phyloP scores from a whole-genome alignment of 2,113 vertebrate species.

The Tyto alba region DNA sequence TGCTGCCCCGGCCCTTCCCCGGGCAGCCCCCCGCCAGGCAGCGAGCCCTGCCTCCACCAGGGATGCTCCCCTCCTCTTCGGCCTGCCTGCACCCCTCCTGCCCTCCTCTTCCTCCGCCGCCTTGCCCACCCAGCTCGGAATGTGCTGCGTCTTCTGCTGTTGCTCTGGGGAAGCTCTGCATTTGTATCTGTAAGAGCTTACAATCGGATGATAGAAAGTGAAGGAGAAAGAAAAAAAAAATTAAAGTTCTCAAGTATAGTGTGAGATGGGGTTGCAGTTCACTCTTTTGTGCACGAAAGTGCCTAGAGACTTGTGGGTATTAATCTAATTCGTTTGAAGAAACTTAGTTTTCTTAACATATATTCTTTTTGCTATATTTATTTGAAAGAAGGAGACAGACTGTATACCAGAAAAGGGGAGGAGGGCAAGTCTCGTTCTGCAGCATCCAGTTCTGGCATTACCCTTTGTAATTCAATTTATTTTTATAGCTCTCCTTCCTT shows the following conservation, averaged over 20 bases:
- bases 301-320: neutral
- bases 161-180: neutral
- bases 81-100: neutral
- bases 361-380: neutral
- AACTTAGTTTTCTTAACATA: neutral
- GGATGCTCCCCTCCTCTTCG: too few relatives aligned
- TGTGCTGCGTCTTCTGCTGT: accelerated
- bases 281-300: neutral
- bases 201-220: neutral
- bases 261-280: neutral
- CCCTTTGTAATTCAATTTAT: neutral
- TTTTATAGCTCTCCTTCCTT: neutral
- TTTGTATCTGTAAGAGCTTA: neutral
- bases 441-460: neutral
- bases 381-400: neutral
- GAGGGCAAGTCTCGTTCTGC: neutral
- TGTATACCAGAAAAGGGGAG: neutral
- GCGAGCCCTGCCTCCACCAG: neutral
- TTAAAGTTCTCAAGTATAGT: neutral
- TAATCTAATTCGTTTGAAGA: neutral
- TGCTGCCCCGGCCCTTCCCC: neutral
- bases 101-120: neutral
- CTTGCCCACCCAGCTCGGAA: accelerated
- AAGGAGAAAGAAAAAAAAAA: neutral
- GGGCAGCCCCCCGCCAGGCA: neutral